Evolutionary conservation across 1,140 invertebrate genomes (phyloP).

Genomic region (Probaryconus sp.): DNA sequence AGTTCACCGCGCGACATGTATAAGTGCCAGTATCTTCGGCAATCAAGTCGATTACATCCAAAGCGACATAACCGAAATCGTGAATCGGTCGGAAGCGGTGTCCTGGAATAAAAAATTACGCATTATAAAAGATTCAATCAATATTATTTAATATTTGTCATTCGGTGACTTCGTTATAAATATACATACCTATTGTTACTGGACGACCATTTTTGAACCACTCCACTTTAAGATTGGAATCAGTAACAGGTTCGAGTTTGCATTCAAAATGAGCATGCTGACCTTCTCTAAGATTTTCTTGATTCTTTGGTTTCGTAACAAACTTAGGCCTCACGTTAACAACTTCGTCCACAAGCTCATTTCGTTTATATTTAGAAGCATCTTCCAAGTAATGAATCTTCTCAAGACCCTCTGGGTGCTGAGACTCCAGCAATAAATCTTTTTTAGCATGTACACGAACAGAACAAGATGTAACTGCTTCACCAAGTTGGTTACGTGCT

Average conservation of each 20-base stretch:
- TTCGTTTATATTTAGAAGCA: constrained; percentile 89
- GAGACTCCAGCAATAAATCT: constrained; percentile 89
- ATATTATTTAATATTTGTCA: too few relatives aligned
- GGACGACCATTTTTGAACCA: constrained; percentile 95
- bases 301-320: constrained; percentile 90
- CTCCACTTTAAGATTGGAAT: constrained; percentile 94
- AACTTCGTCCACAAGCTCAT: constrained; percentile 89
- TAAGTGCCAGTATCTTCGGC: constrained; percentile 96
- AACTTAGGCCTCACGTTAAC: constrained; percentile 90
- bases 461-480: constrained; percentile 95
- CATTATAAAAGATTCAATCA: not conserved
- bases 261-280: constrained; percentile 98
- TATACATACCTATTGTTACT: constrained; percentile 85
- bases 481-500: constrained; percentile 93
- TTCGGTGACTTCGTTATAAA: constrained; percentile 18
- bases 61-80: constrained; percentile 96
- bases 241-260: constrained; percentile 96
- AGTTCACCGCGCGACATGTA: constrained; percentile 94
- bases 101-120: constrained; percentile 76
- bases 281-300: constrained; percentile 91
- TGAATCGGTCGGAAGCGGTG: constrained; percentile 96
- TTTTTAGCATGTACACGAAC: constrained; percentile 93
- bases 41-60: constrained; percentile 94
- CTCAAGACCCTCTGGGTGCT: constrained; percentile 91
- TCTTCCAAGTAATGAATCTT: constrained; percentile 95